Evolutionary conservation across 2,113 vertebrate genomes (phyloP), one percentile per base, ranked within the genome.

Genomic region (Solea senegalensis): DNA sequence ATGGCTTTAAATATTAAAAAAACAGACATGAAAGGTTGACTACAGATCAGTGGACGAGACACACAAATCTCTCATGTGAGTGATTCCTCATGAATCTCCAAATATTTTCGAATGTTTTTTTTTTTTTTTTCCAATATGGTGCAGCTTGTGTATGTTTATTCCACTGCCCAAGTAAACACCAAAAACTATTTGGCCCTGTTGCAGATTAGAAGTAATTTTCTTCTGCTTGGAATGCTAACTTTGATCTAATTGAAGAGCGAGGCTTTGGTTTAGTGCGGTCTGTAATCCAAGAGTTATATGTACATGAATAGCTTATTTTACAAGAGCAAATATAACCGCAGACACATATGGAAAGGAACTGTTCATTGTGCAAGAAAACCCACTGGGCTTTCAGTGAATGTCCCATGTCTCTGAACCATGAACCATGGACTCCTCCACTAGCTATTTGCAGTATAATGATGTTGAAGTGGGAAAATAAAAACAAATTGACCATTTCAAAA

Each of bases 401-500:
- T 67, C 34, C 70, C 40, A 0, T 63, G 56, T 65, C 40, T 81
- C 43, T 79, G 39, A 65, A 49, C 61, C 27, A 2, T 39, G 61
- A 15, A 72, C 63, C 46, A 6, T 12, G 9, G n/a, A 59, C n/a
- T 59, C 51, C 51, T 70, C 34, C n/a, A n/a, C 40, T 5, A 1
- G 16, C 10, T 76, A 6, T 46, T 72, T 48, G 44, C 40, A 21
- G 57, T 21, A 16, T 70, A 68, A 85, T 62, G 69, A 82, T 68
- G 60, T 65, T 77, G 75, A 80, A 79, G 76, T 74, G 65, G 86
- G 57, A 45, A 73, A 86, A 68, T 86, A 66, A 89, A 83, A 85
- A 21, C 43, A 74, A 72, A 83, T 12, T 49, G 76, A 66, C 39
- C 54, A 11, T 84, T 70, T 82, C 58, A 83, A 11, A 10, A 48